Evolutionary conservation across 2,113 vertebrate species (phyloP).

Genomic region (Cacatua alba): DNA sequence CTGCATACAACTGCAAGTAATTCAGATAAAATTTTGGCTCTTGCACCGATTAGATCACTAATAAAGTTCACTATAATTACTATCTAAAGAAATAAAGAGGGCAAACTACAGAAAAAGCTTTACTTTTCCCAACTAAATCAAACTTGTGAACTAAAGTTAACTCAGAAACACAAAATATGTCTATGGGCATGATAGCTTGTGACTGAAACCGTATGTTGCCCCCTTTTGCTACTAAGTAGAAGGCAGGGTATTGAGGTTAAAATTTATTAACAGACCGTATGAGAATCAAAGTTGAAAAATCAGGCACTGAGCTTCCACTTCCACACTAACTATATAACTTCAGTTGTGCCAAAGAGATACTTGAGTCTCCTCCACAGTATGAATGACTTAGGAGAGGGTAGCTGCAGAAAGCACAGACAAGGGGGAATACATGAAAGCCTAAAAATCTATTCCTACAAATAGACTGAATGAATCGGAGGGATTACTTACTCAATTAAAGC

Average conservation of each 20-base stretch:
- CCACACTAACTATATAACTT: not conserved
- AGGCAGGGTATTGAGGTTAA: not conserved
- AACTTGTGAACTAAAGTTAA: not conserved
- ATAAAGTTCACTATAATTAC: not conserved
- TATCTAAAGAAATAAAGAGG: not conserved
- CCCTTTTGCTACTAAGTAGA: not conserved
- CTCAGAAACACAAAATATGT: not conserved
- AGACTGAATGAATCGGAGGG: not conserved
- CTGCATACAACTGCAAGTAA: accelerated
- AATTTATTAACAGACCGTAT: not conserved
- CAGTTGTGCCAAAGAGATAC: not conserved
- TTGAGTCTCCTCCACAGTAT: not conserved
- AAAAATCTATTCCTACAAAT: not conserved
- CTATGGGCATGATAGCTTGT: too few species aligned
- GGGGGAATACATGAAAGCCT: not conserved
- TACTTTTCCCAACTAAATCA: not conserved
- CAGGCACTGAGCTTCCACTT: not conserved
- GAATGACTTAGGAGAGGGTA: not conserved
- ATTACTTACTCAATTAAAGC: not conserved
- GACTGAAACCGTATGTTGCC: not conserved
- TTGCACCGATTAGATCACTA: not conserved
- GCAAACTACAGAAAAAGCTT: not conserved
- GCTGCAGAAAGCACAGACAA: not conserved
- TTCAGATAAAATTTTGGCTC: not conserved
- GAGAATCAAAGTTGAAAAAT: not conserved